These are phyloP conservation scores for Chaetodon auriga DNA, from an alignment of 2,113 vertebrate genomes.

Conservation along the genomic window DNA sequence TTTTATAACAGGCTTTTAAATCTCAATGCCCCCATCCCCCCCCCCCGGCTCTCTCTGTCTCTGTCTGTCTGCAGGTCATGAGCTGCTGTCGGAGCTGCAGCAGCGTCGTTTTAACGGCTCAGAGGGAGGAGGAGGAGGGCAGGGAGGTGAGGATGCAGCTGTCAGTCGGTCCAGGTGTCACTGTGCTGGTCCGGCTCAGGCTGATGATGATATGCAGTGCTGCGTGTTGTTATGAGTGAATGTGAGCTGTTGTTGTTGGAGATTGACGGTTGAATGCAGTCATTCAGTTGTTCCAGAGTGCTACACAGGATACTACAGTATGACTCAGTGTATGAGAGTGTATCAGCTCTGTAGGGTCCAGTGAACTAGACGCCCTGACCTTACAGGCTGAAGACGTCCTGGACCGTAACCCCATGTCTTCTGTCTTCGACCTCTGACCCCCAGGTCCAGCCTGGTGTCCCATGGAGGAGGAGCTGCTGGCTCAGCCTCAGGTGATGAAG, in stretches of 20 bases:
- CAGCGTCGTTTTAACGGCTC: slow-evolving; percentile 97
- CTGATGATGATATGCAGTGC: background rate
- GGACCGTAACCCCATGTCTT: background rate
- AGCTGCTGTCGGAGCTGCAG: slow-evolving; percentile 96
- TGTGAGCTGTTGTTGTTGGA: background rate
- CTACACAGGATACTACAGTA: background rate
- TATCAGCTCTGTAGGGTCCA: too few species aligned
- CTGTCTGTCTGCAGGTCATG: slow-evolving; percentile 87
- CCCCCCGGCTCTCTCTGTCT: background rate
- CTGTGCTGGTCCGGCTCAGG: background rate
- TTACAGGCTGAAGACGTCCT: too few species aligned
- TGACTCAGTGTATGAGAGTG: background rate
- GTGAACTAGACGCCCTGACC: too few species aligned
- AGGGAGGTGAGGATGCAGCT: slow-evolving; percentile 66
- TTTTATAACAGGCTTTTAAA: slow-evolving; percentile 22
- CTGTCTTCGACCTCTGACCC: slow-evolving; percentile 14
- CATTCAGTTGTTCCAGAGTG: slow-evolving; percentile 11
- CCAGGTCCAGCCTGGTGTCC: slow-evolving; percentile 93
- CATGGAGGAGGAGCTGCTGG: slow-evolving; percentile 97
- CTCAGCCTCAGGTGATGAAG: slow-evolving; percentile 98
- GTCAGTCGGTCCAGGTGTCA: slow-evolving; percentile 14
- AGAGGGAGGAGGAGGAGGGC: slow-evolving; percentile 86
- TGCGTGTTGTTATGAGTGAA: background rate
- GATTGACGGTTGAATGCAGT: background rate
- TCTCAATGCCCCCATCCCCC: background rate